phyloP scores from a whole-genome alignment of 2,888 invertebrate genomes.

The Congeria kusceri region DNA sequence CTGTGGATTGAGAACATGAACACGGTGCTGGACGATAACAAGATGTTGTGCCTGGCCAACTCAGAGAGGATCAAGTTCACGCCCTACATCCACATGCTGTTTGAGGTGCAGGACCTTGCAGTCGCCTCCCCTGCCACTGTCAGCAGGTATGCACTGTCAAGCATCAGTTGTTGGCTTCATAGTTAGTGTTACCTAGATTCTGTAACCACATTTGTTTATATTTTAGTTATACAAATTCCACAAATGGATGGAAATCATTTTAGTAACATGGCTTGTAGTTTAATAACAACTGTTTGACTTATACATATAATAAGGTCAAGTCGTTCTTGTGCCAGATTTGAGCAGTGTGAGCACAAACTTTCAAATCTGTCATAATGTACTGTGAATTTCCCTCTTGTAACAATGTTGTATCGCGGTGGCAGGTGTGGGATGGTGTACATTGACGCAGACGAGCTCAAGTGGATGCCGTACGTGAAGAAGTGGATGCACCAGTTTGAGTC shows the following conservation, averaged over 20 bases:
- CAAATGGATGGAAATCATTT: no score
- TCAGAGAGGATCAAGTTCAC: slow-evolving; percentile 96
- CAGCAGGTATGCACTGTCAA: slow-evolving; percentile 86
- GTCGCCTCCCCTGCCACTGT: slow-evolving; percentile 97
- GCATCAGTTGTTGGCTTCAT: no score
- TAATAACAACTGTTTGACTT: no score
- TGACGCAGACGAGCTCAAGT: slow-evolving; percentile 93
- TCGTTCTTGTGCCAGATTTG: no score
- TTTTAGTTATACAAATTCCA: no score
- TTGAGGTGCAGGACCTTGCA: slow-evolving; percentile 91
- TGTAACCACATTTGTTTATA: no score
- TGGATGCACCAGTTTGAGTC: slow-evolving; percentile 89
- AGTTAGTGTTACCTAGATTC: no score
- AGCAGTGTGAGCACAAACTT: no score
- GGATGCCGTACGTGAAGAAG: slow-evolving; percentile 92
- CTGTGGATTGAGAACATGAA: slow-evolving; percentile 98
- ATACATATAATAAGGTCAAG: no score
- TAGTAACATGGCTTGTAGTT: no score
- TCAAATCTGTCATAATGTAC: no score
- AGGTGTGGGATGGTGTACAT: slow-evolving; percentile 94
- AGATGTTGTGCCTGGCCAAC: slow-evolving; percentile 96
- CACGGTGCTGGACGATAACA: slow-evolving; percentile 96
- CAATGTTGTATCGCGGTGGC: neutral
- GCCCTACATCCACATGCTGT: slow-evolving; percentile 95
- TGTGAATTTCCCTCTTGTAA: no score